These are phyloP conservation scores for Muscicapa adusta DNA, from an alignment of 2,113 vertebrate genomes.

Conservation along the genomic window DNA sequence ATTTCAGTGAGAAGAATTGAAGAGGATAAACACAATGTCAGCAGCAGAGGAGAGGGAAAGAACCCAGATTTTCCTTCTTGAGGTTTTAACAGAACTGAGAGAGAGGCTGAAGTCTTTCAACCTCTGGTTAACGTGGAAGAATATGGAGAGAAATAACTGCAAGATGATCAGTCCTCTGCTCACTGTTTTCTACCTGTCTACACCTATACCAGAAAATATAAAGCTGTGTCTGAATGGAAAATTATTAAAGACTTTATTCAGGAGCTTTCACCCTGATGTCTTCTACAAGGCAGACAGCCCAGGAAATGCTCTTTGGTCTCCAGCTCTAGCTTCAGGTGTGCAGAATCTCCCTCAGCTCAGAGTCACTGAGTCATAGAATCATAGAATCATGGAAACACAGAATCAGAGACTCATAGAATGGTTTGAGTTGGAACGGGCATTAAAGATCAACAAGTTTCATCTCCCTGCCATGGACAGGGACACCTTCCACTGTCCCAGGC, in stretches of 20 bases:
- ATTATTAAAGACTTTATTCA: neutral
- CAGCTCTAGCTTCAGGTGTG: neutral
- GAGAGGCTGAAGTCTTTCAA: neutral
- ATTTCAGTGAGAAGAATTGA: neutral
- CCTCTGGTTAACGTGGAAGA: neutral
- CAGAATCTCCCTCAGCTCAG: neutral
- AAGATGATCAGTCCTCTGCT: neutral
- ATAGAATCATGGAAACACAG: neutral
- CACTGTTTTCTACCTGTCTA: neutral
- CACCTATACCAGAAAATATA: neutral
- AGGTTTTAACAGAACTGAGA: neutral
- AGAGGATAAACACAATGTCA: neutral
- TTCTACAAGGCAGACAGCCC: neutral
- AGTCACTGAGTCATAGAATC: neutral
- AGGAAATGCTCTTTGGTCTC: neutral
- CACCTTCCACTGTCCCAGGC: neutral
- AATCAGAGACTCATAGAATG: neutral
- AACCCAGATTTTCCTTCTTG: neutral
- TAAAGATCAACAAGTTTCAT: neutral
- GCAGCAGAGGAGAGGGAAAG: neutral
- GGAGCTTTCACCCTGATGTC: neutral
- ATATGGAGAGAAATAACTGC: neutral
- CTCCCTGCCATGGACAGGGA: rapidly evolving
- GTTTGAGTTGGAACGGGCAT: neutral
- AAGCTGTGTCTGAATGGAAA: neutral